A percentile compares a stretch with the other conserved stretches of the same genome.
Evolutionary conservation across 2,888 invertebrate species (phyloP).

Genomic region (Hydraecia micacea): DNA sequence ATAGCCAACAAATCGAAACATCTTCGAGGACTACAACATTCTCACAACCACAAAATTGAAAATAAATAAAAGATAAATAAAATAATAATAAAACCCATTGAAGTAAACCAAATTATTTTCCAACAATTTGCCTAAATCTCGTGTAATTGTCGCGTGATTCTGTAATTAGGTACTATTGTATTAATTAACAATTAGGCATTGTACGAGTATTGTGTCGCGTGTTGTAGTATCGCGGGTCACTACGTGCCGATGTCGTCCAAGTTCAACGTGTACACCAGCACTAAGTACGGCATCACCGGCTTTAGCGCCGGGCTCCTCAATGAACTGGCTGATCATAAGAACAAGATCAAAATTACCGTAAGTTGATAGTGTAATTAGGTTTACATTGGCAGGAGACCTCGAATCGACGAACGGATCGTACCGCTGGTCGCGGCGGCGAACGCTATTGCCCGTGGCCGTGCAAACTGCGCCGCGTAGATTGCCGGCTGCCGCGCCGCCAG

Average conservation of each 20-base stretch:
- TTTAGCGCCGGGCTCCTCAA: slow-evolving; percentile 84
- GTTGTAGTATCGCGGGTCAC: slow-evolving; percentile 79
- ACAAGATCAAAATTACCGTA: slow-evolving; percentile 80
- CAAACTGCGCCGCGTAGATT: no score
- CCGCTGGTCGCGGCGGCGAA: no score
- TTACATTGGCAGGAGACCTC: background rate
- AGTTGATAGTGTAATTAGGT: slow-evolving; percentile 34
- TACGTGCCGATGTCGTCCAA: slow-evolving; percentile 71
- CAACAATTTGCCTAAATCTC: background rate
- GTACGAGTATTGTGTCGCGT: background rate
- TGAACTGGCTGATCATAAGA: slow-evolving; percentile 83
- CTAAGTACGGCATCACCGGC: slow-evolving; percentile 89
- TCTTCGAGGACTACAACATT: background rate
- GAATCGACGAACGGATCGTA: background rate
- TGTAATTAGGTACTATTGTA: background rate
- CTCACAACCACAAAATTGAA: background rate
- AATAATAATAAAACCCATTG: background rate
- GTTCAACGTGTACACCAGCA: slow-evolving; percentile 86
- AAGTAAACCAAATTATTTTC: background rate
- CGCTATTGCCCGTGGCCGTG: no score
- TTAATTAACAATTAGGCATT: background rate
- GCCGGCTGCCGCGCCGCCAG: no score
- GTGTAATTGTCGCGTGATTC: background rate
- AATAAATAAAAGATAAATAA: background rate
- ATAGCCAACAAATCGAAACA: background rate